These are phyloP conservation scores for Pseudoatta argentina DNA, from an alignment of 1,140 invertebrate species.

Conservation along the genomic window DNA sequence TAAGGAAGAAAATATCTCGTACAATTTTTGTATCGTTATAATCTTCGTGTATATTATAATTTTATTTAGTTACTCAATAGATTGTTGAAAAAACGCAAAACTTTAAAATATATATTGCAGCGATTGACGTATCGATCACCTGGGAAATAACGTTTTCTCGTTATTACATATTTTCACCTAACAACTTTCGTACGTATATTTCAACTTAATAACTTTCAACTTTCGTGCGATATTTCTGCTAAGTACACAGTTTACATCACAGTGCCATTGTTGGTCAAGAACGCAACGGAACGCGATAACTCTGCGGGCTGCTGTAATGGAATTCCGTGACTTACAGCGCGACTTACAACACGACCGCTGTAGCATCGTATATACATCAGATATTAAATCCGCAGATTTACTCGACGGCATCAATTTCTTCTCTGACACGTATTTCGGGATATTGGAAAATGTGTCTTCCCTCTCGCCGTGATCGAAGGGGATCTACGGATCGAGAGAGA, in stretches of 20 bases:
- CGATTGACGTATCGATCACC: no score
- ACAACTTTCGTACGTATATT: not conserved
- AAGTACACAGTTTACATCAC: constrained; percentile 1
- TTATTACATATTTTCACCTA: not conserved
- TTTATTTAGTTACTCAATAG: no score
- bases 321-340: constrained; percentile 48
- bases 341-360: constrained; percentile 40
- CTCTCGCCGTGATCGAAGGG: constrained; percentile 27
- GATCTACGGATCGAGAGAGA: constrained; percentile 40
- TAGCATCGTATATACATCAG: constrained; percentile 27
- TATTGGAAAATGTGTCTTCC: constrained; percentile 61
- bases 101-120: no score
- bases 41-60: no score
- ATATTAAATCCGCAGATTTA: constrained; percentile 63
- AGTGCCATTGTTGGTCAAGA: not conserved
- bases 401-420: constrained; percentile 61
- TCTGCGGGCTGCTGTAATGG: constrained; percentile 14
- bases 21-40: not conserved
- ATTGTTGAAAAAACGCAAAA: no score
- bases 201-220: not conserved
- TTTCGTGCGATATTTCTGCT: not conserved
- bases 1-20: not conserved
- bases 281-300: not conserved
- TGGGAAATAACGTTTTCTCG: not conserved
- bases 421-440: constrained; percentile 55